Evolutionary conservation across 2,888 invertebrate species (phyloP).

Genomic region (Penaeus monodon): DNA sequence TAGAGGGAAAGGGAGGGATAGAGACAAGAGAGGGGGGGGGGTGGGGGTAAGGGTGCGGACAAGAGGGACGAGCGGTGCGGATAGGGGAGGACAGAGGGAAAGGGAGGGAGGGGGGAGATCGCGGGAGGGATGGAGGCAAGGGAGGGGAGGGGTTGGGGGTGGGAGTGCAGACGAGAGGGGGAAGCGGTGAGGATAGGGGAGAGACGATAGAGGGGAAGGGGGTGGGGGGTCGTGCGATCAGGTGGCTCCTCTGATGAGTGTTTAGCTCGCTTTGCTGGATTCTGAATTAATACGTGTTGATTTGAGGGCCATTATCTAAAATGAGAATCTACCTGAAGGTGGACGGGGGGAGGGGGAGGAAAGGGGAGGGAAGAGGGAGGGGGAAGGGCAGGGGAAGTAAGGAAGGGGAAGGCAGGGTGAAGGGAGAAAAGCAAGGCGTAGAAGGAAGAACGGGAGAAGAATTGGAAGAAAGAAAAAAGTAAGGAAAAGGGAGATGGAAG

Average conservation of each 20-base stretch:
- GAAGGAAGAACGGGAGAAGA: not conserved
- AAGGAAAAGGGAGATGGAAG: not conserved
- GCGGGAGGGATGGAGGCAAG: too few relatives aligned
- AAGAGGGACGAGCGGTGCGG: not conserved
- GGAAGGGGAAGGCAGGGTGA: not conserved
- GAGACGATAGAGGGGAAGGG: not conserved
- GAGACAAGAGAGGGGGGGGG: too few relatives aligned
- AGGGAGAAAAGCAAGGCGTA: not conserved
- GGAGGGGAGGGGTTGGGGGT: too few relatives aligned
- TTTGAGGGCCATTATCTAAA: constrained; percentile 48
- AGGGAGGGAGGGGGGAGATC: too few relatives aligned
- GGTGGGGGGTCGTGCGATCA: too few relatives aligned
- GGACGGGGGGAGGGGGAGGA: constrained; percentile 16
- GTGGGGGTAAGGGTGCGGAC: too few relatives aligned
- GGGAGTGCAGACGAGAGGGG: too few relatives aligned
- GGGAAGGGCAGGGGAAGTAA: not conserved
- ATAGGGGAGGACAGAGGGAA: too few relatives aligned
- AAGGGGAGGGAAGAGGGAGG: not conserved
- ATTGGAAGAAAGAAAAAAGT: too few relatives aligned
- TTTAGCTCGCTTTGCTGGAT: constrained; percentile 32
- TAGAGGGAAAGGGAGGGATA: too few relatives aligned
- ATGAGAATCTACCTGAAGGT: constrained; percentile 40
- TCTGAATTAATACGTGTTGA: constrained; percentile 49
- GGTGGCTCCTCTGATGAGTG: not conserved
- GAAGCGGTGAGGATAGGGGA: not conserved